phyloP scores from a whole-genome alignment of 2,113 vertebrate species.

The sheep (Ovis aries) region DNA sequence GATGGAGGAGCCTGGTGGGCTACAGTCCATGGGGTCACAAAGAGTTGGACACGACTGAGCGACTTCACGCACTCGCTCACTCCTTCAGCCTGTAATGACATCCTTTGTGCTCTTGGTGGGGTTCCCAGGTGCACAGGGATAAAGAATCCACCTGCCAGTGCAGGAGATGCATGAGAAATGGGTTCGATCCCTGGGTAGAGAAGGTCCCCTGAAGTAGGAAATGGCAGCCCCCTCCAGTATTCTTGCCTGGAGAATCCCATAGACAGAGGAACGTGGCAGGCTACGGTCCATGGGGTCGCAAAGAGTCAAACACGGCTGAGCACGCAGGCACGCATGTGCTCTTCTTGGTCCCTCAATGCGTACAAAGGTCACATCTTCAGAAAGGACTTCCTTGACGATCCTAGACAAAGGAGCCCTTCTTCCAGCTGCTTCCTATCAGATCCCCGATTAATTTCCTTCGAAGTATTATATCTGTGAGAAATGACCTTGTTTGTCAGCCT shows the following conservation, averaged over 20 bases:
- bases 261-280: not conserved
- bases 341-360: not conserved
- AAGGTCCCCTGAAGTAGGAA: not conserved
- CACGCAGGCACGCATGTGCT: not conserved
- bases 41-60: not conserved
- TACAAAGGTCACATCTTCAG: not conserved
- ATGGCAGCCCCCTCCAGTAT: not conserved
- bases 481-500: not conserved
- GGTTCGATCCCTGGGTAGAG: not conserved
- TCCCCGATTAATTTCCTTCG: not conserved
- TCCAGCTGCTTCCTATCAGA: not conserved
- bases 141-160: not conserved
- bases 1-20: not conserved
- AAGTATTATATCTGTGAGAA: not conserved
- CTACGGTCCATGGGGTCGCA: not conserved
- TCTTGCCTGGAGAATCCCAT: not conserved
- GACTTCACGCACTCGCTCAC: not conserved
- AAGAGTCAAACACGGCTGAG: not conserved
- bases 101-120: not conserved
- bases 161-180: not conserved
- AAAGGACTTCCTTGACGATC: not conserved
- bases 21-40: not conserved
- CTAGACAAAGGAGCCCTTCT: not conserved
- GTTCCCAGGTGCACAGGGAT: not conserved
- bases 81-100: not conserved